These are phyloP conservation scores for Colletes collaris DNA, from an alignment of 2,888 invertebrate genomes.

Conservation along the genomic window DNA sequence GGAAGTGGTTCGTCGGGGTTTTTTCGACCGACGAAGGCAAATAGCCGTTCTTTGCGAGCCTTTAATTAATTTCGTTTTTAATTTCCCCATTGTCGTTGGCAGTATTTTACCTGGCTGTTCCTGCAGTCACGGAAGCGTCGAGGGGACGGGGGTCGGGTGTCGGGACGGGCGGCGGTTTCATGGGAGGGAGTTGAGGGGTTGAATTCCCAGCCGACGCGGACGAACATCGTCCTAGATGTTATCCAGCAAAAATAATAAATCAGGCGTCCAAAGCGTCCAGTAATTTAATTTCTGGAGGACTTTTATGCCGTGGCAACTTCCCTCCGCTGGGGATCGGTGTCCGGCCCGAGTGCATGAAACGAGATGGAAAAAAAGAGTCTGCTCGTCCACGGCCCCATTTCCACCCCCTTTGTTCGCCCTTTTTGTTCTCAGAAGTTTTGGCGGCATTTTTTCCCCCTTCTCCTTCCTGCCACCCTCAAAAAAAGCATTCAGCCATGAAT, in stretches of 20 bases:
- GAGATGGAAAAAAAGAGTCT: conserved; percentile 8
- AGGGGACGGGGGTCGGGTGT: not conserved
- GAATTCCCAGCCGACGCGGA: conserved; percentile 38
- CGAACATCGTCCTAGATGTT: conserved; percentile 49
- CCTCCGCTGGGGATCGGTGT: conserved; percentile 44
- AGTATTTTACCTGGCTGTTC: conserved; percentile 58
- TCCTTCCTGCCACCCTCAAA: not conserved
- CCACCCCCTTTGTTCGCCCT: conserved; percentile 34
- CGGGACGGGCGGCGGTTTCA: not conserved
- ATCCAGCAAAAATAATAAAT: conserved; percentile 66
- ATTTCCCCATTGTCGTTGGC: conserved; percentile 56
- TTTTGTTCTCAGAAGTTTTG: conserved; percentile 33
- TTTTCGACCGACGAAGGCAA: conserved; percentile 23
- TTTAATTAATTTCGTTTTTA: conserved; percentile 69
- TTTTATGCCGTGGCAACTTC: conserved; percentile 50
- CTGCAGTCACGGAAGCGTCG: not conserved
- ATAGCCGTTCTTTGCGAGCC: conserved; percentile 33
- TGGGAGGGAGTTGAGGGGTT: not conserved
- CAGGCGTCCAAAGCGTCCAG: conserved; percentile 60
- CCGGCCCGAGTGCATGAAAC: conserved; percentile 37
- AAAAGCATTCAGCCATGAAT: conserved; percentile 32
- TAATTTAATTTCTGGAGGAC: conserved; percentile 65
- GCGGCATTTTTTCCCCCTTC: not conserved
- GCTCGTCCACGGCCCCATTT: conserved; percentile 29
- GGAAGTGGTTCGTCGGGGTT: not conserved